Percentiles rank a stretch among this genome's conserved stretches.
Evolutionary conservation across 1,140 invertebrate species (phyloP).

Genomic region (Trichonephila inaurata): DNA sequence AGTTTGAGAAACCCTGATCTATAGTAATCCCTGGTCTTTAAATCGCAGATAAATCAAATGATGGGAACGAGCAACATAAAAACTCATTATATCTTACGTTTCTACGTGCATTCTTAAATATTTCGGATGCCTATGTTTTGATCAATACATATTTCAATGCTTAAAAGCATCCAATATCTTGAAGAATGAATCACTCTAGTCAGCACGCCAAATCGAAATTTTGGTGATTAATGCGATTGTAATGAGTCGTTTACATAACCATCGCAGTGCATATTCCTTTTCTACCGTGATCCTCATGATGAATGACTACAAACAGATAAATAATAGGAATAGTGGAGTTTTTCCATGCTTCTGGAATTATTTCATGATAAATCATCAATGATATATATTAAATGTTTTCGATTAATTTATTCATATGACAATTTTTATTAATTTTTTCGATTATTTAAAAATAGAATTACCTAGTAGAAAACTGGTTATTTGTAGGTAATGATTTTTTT

Average conservation of each 20-base stretch:
- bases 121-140: no score
- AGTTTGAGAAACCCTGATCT: no score
- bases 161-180: not conserved
- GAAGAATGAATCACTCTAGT: not conserved
- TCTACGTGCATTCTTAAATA: not conserved
- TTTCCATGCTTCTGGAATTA: not conserved
- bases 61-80: not conserved
- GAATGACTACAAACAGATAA: not conserved
- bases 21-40: no score
- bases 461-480: no score
- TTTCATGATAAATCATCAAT: constrained; percentile 14
- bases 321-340: not conserved
- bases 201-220: constrained; percentile 13
- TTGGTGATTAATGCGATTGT: constrained; percentile 47
- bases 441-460: not conserved
- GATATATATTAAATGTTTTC: not conserved
- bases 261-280: not conserved
- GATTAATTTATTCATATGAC: not conserved
- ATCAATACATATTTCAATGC: not conserved
- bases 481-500: no score
- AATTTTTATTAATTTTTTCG: not conserved
- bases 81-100: not conserved
- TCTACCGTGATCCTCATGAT: not conserved
- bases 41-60: no score
- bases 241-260: constrained; percentile 32